Base-by-base conservation (phyloP, 2,888 invertebrate species). In the Thera britannica region DNA sequence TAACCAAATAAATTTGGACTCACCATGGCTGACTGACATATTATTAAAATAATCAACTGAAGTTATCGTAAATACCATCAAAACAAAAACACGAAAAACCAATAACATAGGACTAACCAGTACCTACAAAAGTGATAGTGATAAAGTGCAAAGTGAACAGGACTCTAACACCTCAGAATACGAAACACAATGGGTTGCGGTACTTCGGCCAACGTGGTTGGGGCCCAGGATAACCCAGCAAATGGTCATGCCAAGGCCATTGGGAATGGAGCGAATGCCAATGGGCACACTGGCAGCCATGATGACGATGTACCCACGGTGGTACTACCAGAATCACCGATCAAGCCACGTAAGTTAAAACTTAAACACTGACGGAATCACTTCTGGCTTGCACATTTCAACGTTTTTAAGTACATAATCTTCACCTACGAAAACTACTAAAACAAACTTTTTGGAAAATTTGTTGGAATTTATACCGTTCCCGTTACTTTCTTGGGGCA, bases 121-220 rank as follows among this genome's bases (percentile, higher is more conserved):
- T n/a, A 51, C 2, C 6, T 23, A 51, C 48, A n/a, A 49, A 8
- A 51, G 52, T 54, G 35, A 44, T 6, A 58, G 44, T 58, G 44
- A 46, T 3, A 59, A n/a, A 65, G 59, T 58, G 46, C 12, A 68
- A 62, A 62, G 35, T 8, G 52, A 65, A 68, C 60, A 68, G 60
- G 12, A 72, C 73, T 34, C 59, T 71, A 36, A 58, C 38, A 57
- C 49, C 4, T 11, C 12, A 38, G n/a, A 2, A 41, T 62, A 70
- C 62, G 56, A 1, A 41, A 12, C 66, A 79, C 58, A 73, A 94
- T 94, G 94, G 94, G 94, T 67, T 94, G 94, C 70, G 94, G 94
- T 4, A 88, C 94, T 0, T 94, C 94, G 0, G 87, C 85, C 35
- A 85, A 87, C 72, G 90, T 90, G 46, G 83, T 89, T 23, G 83